These are phyloP conservation scores for Cyphomyrus discorhynchus DNA, from an alignment of 2,113 vertebrate species.

Conservation along the genomic window DNA sequence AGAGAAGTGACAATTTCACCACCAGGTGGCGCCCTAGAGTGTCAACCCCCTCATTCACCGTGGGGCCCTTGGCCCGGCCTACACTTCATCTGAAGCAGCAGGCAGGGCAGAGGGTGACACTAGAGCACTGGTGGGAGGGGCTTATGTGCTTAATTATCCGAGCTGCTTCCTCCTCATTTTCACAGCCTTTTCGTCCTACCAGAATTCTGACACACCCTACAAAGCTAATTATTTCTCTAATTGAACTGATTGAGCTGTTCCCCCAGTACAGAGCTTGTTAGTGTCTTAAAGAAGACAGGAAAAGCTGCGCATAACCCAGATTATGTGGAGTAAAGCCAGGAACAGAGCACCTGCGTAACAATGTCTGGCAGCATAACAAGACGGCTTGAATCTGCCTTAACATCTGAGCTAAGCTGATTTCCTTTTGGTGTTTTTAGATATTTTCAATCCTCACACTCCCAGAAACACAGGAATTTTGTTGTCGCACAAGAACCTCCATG, in stretches of 20 bases:
- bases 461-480: neutral
- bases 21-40: neutral
- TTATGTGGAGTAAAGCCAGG: neutral
- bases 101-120: neutral
- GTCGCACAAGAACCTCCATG: neutral
- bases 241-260: neutral
- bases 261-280: neutral
- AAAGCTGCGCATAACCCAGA: neutral
- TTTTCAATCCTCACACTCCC: neutral
- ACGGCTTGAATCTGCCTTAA: neutral
- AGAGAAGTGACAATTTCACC: neutral
- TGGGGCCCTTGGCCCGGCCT: neutral
- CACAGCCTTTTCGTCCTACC: neutral
- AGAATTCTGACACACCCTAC: neutral
- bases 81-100: neutral
- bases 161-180: neutral
- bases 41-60: neutral
- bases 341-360: neutral
- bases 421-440: neutral
- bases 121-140: neutral
- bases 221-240: neutral
- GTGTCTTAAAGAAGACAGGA: neutral
- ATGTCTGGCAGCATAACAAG: neutral
- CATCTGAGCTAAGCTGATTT: neutral
- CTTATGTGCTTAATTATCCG: neutral